Percentiles rank a stretch among this genome's conserved stretches.
Evolutionary conservation across 2,797 vertebrate genomes (phyloP).

Genomic region (Sebastes oblongus): DNA sequence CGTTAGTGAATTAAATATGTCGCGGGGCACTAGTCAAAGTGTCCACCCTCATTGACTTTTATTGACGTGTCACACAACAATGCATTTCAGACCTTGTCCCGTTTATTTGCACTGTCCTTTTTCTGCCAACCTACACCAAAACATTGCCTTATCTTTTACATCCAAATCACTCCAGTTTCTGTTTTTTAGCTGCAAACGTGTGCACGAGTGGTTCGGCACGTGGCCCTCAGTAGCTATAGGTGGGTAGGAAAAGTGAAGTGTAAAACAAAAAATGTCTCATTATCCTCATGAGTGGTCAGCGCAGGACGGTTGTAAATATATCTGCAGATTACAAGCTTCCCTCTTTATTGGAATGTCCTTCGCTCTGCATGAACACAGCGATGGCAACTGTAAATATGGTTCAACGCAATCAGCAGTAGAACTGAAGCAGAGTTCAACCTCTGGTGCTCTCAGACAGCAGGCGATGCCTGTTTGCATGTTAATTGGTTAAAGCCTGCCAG

Average conservation of each 20-base stretch:
- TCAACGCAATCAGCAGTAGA: conserved; percentile 15
- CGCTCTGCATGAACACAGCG: background rate
- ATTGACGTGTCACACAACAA: background rate
- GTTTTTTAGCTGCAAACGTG: background rate
- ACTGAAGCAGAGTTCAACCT: conserved; percentile 31
- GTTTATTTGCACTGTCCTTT: background rate
- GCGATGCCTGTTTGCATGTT: conserved; percentile 46
- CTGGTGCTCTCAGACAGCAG: conserved; percentile 31
- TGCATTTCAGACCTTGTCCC: background rate
- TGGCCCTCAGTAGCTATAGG: too few relatives aligned
- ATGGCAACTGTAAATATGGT: conserved; percentile 35
- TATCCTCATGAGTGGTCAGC: background rate
- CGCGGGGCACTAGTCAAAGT: background rate
- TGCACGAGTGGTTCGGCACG: background rate
- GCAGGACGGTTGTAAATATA: background rate
- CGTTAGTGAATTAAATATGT: conserved; percentile 8
- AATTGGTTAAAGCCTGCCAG: conserved; percentile 30
- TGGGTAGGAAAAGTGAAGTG: background rate
- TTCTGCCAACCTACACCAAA: background rate
- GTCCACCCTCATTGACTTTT: conserved; percentile 17
- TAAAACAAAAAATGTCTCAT: background rate
- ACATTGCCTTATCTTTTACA: background rate
- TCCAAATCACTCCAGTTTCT: background rate
- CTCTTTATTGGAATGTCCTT: conserved; percentile 1
- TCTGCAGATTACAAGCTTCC: background rate